Percentiles rank a stretch among this genome's conserved stretches.
phyloP scores from a whole-genome alignment of 2,113 vertebrate genomes.

The Plecotus auritus region DNA sequence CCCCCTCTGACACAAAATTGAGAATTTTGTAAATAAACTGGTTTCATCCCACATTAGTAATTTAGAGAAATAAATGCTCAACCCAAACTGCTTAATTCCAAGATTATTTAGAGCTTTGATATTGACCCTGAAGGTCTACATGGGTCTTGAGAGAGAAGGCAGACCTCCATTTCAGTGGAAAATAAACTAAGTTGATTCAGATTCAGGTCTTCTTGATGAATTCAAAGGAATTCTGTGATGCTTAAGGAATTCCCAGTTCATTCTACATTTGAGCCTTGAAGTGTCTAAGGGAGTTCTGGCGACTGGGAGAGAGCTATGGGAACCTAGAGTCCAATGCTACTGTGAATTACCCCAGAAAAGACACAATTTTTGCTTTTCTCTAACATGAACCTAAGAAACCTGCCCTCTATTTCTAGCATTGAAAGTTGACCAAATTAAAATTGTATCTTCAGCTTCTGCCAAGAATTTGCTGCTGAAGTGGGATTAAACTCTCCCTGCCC shows the following conservation, averaged over 20 bases:
- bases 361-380: neutral
- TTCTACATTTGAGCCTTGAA: neutral
- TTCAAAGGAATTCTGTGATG: neutral
- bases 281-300: neutral
- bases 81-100: neutral
- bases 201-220: neutral
- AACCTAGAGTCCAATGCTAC: neutral
- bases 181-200: slow-evolving; percentile 27
- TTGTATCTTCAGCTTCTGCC: neutral
- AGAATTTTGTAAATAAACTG: neutral
- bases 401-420: neutral
- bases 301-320: neutral
- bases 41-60: neutral
- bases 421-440: neutral
- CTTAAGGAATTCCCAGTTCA: neutral
- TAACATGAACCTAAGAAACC: neutral
- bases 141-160: neutral
- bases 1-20: neutral
- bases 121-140: neutral
- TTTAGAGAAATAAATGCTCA: neutral
- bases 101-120: neutral
- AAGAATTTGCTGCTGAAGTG: slow-evolving; percentile 4
- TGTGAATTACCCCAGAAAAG: neutral
- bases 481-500: neutral
- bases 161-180: neutral